Percentiles rank a stretch among this genome's conserved stretches.
These are phyloP conservation scores for Phocoena sinus DNA, from an alignment of 2,113 vertebrate genomes.

Conservation along the genomic window DNA sequence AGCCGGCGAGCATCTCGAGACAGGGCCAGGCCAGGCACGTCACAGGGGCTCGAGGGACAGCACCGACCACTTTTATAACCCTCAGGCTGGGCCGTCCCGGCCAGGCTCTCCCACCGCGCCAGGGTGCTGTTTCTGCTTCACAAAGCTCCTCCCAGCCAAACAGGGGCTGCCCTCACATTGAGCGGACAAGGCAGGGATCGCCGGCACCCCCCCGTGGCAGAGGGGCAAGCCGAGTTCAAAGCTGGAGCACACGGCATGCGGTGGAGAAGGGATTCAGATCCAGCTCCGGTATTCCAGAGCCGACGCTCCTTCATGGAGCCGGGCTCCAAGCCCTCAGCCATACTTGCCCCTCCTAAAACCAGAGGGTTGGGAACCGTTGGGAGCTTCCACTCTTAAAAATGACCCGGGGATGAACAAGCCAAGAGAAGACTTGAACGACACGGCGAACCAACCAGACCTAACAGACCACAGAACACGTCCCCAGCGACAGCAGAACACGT, in stretches of 20 bases:
- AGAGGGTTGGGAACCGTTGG: accelerated
- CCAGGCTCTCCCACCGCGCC: accelerated
- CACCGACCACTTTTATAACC: accelerated
- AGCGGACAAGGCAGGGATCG: accelerated
- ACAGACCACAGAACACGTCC: accelerated
- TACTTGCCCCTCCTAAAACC: not conserved
- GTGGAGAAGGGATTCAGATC: not conserved
- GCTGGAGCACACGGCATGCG: accelerated
- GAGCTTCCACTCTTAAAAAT: accelerated
- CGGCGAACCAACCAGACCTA: accelerated
- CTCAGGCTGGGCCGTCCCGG: not conserved
- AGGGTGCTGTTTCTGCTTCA: accelerated
- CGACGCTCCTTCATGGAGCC: accelerated
- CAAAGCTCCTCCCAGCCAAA: not conserved
- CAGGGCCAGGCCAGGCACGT: accelerated
- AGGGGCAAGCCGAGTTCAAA: accelerated
- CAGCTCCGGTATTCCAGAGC: accelerated
- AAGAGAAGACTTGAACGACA: too few species aligned
- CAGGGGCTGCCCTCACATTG: not conserved
- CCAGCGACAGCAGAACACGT: accelerated
- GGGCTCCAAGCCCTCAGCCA: not conserved
- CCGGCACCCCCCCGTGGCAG: accelerated
- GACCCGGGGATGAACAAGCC: accelerated
- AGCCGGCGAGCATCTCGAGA: accelerated
- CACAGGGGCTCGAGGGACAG: accelerated